Conservation (phyloP, 2,797 vertebrate genomes). For the Myotis daubentonii region DNA sequence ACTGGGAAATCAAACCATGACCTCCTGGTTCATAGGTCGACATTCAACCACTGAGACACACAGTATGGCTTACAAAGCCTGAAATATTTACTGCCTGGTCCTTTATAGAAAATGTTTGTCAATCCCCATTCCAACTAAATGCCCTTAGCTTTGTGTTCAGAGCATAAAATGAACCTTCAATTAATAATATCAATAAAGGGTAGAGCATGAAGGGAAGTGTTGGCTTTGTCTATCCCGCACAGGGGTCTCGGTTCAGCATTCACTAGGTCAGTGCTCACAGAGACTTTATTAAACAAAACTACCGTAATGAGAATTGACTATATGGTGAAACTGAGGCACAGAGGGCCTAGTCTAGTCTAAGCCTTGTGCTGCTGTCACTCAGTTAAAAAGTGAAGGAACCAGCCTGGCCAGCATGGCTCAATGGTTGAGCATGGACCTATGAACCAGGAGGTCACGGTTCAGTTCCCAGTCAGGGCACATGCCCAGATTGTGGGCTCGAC, state of each 20-base stretch:
- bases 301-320: background rate
- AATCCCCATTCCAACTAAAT: background rate
- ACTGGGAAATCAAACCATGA: no score
- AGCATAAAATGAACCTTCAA: background rate
- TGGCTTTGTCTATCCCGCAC: background rate
- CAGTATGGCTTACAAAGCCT: no score
- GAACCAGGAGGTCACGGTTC: no score
- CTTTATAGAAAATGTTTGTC: no score
- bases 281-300: background rate
- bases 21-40: no score
- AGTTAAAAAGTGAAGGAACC: background rate
- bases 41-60: no score
- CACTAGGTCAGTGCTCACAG: fast-evolving
- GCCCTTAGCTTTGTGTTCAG: background rate
- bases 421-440: no score
- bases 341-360: background rate
- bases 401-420: no score
- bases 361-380: background rate
- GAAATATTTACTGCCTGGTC: no score
- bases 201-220: fast-evolving
- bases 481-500: no score
- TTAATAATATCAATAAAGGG: background rate
- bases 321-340: background rate
- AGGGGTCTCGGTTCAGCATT: background rate
- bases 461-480: no score